A percentile compares a stretch with the other conserved stretches of the same genome.
Conservation (phyloP, 2,113 vertebrate genomes). For the Pedetes capensis region DNA sequence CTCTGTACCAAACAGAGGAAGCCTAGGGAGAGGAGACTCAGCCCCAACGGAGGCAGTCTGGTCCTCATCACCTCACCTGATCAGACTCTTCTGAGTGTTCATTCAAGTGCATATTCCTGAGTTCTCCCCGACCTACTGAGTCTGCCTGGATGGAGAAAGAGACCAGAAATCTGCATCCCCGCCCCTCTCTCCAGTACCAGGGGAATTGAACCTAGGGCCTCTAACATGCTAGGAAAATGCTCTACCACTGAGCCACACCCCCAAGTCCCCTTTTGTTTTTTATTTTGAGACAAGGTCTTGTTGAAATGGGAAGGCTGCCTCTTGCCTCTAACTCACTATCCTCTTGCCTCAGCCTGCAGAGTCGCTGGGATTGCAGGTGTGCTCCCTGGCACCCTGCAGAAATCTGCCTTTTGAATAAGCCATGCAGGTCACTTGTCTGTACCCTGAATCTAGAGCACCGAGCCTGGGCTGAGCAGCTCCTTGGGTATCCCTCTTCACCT, state of each 20-base stretch:
- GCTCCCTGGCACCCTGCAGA: no score
- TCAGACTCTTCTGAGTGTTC: not conserved
- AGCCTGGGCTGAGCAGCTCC: not conserved
- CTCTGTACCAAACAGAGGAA: not conserved
- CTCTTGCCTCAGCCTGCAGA: no score
- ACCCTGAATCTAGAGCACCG: not conserved
- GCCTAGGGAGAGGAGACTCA: not conserved
- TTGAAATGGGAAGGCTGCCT: no score
- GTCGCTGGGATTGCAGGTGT: no score
- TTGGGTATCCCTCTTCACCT: not conserved
- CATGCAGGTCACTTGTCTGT: not conserved
- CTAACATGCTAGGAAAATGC: no score
- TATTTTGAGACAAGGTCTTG: no score
- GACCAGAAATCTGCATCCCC: not conserved
- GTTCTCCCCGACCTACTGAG: not conserved
- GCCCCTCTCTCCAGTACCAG: no score
- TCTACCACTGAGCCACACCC: no score
- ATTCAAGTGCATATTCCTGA: not conserved
- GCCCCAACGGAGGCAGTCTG: no score
- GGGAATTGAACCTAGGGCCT: no score
- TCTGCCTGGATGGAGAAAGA: not conserved
- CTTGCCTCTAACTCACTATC: no score
- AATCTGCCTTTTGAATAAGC: not conserved
- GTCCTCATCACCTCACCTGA: not conserved
- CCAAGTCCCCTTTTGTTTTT: no score